Conservation (phyloP, 1,140 invertebrate genomes). For the Trachymyrmex cornetzi region DNA sequence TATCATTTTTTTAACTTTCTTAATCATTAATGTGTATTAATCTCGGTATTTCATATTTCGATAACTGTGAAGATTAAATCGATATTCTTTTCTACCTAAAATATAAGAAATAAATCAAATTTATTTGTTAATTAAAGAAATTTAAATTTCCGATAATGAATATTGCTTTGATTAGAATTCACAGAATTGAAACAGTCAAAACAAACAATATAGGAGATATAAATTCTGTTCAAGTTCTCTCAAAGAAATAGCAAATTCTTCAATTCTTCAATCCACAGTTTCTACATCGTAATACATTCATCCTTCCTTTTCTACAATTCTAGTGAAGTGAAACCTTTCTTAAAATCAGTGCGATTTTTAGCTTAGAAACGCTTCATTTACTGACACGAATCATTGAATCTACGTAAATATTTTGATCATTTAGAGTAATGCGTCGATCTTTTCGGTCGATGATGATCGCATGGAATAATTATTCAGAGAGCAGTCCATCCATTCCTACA, state of each 20-base stretch:
- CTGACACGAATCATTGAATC: conserved; percentile 38
- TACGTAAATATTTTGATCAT: neutral
- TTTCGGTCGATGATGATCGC: conserved; percentile 23
- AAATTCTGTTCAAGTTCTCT: neutral
- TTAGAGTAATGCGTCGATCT: neutral
- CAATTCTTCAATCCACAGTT: neutral
- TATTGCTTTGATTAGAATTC: neutral
- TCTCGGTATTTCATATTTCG: neutral
- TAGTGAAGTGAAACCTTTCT: neutral
- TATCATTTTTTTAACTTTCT: neutral
- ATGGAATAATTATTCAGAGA: conserved; percentile 31
- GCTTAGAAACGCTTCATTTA: conserved; percentile 70
- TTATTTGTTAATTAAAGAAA: neutral
- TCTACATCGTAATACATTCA: neutral
- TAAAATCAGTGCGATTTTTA: conserved; percentile 9
- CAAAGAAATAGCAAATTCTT: neutral
- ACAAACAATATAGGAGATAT: neutral
- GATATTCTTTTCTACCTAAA: neutral
- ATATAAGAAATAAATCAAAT: neutral
- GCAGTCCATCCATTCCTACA: conserved; percentile 36
- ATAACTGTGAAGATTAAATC: neutral
- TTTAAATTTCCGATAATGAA: neutral
- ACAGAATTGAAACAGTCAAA: neutral
- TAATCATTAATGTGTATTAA: neutral
- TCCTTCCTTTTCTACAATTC: neutral